Evolutionary conservation across 2,888 invertebrate genomes (phyloP).

Genomic region (Cremastinae sp.): DNA sequence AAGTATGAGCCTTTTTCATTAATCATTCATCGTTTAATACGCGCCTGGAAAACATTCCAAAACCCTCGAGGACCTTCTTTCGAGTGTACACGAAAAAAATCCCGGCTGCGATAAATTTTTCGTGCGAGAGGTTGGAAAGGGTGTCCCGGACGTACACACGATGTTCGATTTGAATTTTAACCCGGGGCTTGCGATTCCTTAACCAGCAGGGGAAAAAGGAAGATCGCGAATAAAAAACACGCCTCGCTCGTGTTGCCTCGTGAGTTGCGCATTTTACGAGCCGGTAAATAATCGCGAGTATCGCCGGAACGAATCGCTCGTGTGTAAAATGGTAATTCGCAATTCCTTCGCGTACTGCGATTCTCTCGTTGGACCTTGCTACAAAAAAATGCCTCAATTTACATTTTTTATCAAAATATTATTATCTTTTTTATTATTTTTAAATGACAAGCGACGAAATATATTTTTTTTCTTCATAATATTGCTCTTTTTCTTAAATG

Average conservation of each 20-base stretch:
- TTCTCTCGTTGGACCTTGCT: background rate
- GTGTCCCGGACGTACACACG: conserved; percentile 5
- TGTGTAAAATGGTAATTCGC: conserved; percentile 20
- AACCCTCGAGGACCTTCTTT: conserved; percentile 18
- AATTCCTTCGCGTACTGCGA: conserved; percentile 17
- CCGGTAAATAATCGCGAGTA: conserved; percentile 44
- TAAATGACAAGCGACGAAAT: too few species aligned
- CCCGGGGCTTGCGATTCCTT: conserved; percentile 6
- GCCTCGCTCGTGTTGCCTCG: conserved; percentile 5
- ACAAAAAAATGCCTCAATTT: too few species aligned
- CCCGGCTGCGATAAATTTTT: conserved; percentile 42
- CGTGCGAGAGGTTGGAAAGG: background rate
- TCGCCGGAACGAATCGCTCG: conserved; percentile 47
- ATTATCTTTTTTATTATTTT: too few species aligned
- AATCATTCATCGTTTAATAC: conserved; percentile 45
- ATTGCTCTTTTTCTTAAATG: too few species aligned
- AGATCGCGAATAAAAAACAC: conserved; percentile 18
- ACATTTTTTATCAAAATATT: too few species aligned
- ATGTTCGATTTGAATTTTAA: conserved; percentile 46
- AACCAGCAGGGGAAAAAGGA: background rate
- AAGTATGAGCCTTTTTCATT: conserved; percentile 20
- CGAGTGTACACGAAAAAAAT: background rate
- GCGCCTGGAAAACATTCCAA: conserved; percentile 23
- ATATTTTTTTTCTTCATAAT: too few species aligned
- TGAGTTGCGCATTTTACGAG: conserved; percentile 46